These are phyloP conservation scores for Doris montereyensis DNA, from an alignment of 2,888 invertebrate genomes.

Conservation along the genomic window DNA sequence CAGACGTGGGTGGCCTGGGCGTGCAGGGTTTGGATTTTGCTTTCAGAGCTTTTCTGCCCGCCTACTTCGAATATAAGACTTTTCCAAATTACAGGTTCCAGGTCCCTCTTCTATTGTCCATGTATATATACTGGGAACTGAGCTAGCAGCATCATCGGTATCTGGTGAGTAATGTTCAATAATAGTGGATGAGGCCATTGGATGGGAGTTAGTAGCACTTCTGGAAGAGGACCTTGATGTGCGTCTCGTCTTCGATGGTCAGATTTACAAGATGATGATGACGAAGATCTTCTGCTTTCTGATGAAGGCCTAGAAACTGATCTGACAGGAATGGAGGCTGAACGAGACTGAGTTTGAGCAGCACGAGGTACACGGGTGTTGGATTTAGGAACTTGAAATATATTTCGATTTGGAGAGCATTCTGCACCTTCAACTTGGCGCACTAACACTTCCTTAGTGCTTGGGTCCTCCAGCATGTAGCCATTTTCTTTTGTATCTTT, in stretches of 20 bases:
- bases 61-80: slow-evolving; percentile 53
- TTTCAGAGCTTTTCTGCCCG: slow-evolving; percentile 36
- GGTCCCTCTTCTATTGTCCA: slow-evolving; percentile 60
- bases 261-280: too few relatives aligned
- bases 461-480: neutral
- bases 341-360: neutral
- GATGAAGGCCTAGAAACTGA: slow-evolving; percentile 17
- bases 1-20: slow-evolving; percentile 49
- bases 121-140: slow-evolving; percentile 60
- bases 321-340: slow-evolving; percentile 34
- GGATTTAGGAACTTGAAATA: slow-evolving; percentile 15
- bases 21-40: slow-evolving; percentile 20
- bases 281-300: too few relatives aligned
- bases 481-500: neutral
- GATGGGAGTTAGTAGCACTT: slow-evolving; percentile 50
- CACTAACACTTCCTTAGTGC: slow-evolving; percentile 10
- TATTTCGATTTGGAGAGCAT: slow-evolving; percentile 15
- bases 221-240: slow-evolving; percentile 41
- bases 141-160: slow-evolving; percentile 52
- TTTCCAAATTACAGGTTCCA: slow-evolving; percentile 52
- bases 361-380: neutral
- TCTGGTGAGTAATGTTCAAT: slow-evolving; percentile 54
- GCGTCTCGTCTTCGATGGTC: too few relatives aligned
- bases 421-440: slow-evolving; percentile 40
- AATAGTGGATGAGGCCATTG: slow-evolving; percentile 61